Base-by-base conservation (phyloP, 2,888 invertebrate species). In the Sinotaia quadrata region DNA sequence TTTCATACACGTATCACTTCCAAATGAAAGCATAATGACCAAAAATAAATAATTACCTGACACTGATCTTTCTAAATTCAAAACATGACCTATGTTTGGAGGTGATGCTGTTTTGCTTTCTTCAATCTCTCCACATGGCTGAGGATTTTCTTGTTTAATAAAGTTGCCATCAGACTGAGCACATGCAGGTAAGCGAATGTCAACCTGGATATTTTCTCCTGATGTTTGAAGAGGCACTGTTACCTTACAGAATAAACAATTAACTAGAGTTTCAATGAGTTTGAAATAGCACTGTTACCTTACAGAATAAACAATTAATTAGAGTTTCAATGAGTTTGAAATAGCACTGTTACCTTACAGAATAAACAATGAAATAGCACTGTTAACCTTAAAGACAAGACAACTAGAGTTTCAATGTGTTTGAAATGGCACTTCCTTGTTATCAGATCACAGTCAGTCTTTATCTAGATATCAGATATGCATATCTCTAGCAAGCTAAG, bases 241-340 rank as follows among this genome's bases (percentile, higher is more conserved):
- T 49, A 77, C 44, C 80, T 80, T 57, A 33, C 72, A 63, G 41
- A 27, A 51, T 33, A 54, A 68, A n/a, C n/a, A n/a, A n/a, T n/a
- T n/a, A n/a, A n/a, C n/a, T n/a, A n/a, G n/a, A n/a, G n/a, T n/a
- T n/a, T n/a, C n/a, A n/a, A n/a, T n/a, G n/a, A n/a, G 34, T 67
- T n/a, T 65, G 54, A 21, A 80, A 68, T n/a, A 76, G 78, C 4
- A 78, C 67, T 52, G 56, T 65, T 49, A 77, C 44, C 80, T 80
- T 57, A 33, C 72, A 63, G 41, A 27, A 51, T 33, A 54, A 68
- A n/a, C n/a, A n/a, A n/a, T n/a, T n/a, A n/a, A n/a, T n/a, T n/a
- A n/a, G n/a, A n/a, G n/a, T n/a, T n/a, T n/a, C n/a, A n/a, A n/a
- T n/a, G n/a, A n/a, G 34, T 67, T n/a, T 65, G 54, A 21, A 80